Conservation (phyloP, 30 jellyfish, hydroid and myxozoan genomes). For the Rhopilema esculentum region DNA sequence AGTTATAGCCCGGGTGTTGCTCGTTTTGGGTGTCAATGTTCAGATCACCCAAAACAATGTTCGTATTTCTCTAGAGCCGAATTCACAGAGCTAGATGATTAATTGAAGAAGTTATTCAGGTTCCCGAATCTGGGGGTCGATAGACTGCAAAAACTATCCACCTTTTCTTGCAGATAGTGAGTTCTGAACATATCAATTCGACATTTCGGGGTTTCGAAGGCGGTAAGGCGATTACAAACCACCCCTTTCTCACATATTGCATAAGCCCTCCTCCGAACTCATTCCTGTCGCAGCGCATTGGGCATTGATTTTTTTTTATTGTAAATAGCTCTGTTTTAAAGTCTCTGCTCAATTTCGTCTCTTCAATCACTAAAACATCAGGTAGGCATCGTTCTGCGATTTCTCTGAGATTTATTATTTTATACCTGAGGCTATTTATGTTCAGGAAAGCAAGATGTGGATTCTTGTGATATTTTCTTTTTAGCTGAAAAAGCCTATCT, state of each 20-base stretch:
- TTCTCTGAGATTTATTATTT: conserved; percentile 11
- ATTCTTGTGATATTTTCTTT: too few species aligned
- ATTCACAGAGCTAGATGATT: conserved; percentile 12
- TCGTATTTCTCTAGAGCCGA: conserved; percentile 28
- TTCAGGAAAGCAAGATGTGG: background rate
- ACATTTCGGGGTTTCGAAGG: background rate
- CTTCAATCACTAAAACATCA: conserved; percentile 21
- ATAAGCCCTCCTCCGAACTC: background rate
- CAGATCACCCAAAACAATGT: background rate
- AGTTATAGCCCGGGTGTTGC: background rate
- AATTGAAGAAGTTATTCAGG: conserved; percentile 8
- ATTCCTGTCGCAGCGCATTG: conserved; percentile 13
- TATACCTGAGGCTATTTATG: conserved; percentile 25
- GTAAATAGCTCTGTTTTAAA: background rate
- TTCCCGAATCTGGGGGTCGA: conserved; percentile 18
- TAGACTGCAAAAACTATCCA: background rate
- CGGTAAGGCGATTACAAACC: conserved; percentile 15
- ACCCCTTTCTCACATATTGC: background rate
- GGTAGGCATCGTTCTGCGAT: conserved; percentile 34
- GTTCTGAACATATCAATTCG: conserved; percentile 5
- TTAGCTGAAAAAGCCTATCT: conserved; percentile 3
- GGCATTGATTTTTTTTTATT: conserved; percentile 8
- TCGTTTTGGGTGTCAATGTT: background rate
- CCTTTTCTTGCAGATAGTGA: background rate
- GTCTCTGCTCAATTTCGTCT: conserved; percentile 16